Percentiles rank a stretch among this genome's conserved stretches.
These are phyloP conservation scores for Dysidea cf. avara DNA, from an alignment of 37 sponge, comb jelly and placozoan genomes.

Conservation along the genomic window DNA sequence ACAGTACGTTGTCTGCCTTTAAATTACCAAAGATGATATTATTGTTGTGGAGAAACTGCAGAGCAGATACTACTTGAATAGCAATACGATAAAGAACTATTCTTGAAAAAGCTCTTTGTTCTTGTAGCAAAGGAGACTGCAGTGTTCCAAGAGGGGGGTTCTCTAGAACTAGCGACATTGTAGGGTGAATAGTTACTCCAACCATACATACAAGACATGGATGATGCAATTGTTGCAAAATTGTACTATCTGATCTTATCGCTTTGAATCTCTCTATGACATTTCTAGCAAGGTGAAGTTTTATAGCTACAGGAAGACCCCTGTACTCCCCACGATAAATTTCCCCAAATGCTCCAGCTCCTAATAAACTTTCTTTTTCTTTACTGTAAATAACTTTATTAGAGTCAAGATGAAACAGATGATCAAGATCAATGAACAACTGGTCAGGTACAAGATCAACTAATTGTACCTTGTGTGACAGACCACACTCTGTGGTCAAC, in stretches of 20 bases:
- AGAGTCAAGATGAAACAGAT: constrained; percentile 45
- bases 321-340: constrained; percentile 64
- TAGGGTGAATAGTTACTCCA: constrained; percentile 67
- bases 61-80: no score
- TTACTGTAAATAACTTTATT: constrained; percentile 44
- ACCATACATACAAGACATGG: constrained; percentile 79
- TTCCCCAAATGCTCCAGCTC: no score
- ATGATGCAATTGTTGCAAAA: constrained; percentile 63
- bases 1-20: constrained; percentile 79
- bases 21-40: constrained; percentile 77
- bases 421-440: no score
- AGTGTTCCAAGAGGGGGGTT: constrained; percentile 79
- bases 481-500: constrained; percentile 34
- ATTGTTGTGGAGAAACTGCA: constrained; percentile 59
- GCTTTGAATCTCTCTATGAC: constrained; percentile 43
- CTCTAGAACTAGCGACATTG: constrained; percentile 75
- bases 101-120: constrained; percentile 45
- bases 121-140: constrained; percentile 35
- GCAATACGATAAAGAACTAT: constrained; percentile 62
- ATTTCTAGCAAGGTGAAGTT: constrained; percentile 39
- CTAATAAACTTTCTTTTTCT: constrained; percentile 45
- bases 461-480: constrained; percentile 49
- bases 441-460: constrained; percentile 75
- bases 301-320: constrained; percentile 76
- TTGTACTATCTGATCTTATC: constrained; percentile 53